phyloP scores from a whole-genome alignment of 2,797 vertebrate genomes.

The Molothrus aeneus region DNA sequence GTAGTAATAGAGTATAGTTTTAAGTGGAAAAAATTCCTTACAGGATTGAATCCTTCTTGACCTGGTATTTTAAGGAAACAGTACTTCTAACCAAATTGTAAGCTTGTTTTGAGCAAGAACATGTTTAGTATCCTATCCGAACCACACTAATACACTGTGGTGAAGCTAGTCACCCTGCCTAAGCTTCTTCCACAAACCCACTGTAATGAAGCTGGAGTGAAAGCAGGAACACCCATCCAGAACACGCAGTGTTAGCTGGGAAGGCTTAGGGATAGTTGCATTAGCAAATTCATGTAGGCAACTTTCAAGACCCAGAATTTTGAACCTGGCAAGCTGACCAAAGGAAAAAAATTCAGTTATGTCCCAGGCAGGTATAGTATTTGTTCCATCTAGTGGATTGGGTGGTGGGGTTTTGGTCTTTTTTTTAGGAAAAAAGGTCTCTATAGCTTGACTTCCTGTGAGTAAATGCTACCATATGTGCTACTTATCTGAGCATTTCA shows the following conservation, averaged over 20 bases:
- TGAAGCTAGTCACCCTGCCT: neutral
- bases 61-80: neutral
- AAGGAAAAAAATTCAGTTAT: neutral
- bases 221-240: neutral
- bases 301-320: neutral
- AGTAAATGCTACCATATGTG: neutral
- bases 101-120: neutral
- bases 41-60: neutral
- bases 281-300: neutral
- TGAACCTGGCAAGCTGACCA: neutral
- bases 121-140: neutral
- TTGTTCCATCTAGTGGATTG: neutral
- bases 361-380: neutral
- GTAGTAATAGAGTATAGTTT: neutral
- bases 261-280: neutral
- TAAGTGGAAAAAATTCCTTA: neutral
- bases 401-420: neutral
- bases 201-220: neutral
- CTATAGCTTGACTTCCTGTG: neutral
- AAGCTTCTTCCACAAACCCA: neutral
- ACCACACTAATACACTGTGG: accelerated
- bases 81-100: neutral
- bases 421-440: neutral
- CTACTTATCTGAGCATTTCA: neutral
- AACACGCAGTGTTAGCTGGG: neutral